These are phyloP conservation scores for Macrosiphum euphorbiae DNA, from an alignment of 2,888 invertebrate genomes.

Conservation along the genomic window DNA sequence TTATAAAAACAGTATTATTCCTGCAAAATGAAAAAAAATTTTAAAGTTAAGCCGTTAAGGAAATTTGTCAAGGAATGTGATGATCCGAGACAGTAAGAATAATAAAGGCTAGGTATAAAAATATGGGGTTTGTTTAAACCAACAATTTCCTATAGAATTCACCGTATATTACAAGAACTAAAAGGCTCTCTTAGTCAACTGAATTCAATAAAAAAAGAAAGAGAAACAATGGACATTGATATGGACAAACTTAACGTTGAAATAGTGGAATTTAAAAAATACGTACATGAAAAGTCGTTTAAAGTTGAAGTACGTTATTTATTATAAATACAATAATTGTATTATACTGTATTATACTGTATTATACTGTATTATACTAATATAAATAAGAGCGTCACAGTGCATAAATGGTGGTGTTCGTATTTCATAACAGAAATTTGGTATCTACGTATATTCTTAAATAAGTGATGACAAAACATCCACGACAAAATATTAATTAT, in stretches of 20 bases:
- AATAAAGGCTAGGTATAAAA: background rate
- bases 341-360: too few relatives aligned
- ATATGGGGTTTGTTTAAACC: background rate
- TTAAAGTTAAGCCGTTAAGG: background rate
- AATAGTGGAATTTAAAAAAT: background rate
- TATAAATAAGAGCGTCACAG: background rate
- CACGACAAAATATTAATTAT: too few relatives aligned
- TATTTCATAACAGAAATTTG: background rate
- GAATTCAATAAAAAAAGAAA: background rate
- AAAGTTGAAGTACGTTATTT: background rate
- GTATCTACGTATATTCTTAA: too few relatives aligned
- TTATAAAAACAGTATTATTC: background rate
- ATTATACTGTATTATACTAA: background rate
- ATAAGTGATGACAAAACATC: too few relatives aligned
- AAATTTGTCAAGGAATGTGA: background rate
- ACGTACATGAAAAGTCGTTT: background rate
- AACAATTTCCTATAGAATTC: background rate
- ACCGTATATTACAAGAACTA: background rate
- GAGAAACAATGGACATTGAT: background rate
- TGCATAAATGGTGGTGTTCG: background rate
- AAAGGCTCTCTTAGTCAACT: background rate
- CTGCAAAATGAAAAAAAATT: background rate
- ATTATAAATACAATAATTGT: too few relatives aligned
- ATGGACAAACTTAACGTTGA: background rate
- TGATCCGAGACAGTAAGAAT: background rate